These are phyloP conservation scores for Syngnathoides biaculeatus DNA, from an alignment of 2,113 vertebrate genomes.

Conservation along the genomic window DNA sequence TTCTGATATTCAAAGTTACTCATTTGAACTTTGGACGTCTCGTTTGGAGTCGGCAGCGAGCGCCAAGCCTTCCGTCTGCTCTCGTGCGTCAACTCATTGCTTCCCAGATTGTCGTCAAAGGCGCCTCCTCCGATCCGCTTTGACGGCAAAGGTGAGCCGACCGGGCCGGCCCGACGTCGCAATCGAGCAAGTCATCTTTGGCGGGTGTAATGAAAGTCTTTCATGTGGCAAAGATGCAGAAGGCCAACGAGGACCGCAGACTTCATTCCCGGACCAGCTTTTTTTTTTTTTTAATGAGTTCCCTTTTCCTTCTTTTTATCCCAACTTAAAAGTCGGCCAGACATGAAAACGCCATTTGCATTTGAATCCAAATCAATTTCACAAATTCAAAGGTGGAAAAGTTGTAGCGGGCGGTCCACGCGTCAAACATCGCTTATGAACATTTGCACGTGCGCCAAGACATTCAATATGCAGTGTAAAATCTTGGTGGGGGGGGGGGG, in stretches of 20 bases:
- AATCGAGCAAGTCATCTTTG: constrained; percentile 59
- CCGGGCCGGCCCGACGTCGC: too few relatives aligned
- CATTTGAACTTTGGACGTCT: background rate
- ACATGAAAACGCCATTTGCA: constrained; percentile 42
- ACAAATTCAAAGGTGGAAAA: constrained; percentile 35
- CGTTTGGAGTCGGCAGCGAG: too few relatives aligned
- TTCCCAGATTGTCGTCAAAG: constrained; percentile 48
- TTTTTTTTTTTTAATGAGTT: constrained; percentile 34
- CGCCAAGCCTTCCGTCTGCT: too few relatives aligned
- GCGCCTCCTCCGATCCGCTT: constrained; percentile 32
- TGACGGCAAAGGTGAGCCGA: constrained; percentile 59
- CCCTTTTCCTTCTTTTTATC: constrained; percentile 4
- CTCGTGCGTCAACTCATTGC: constrained; percentile 34
- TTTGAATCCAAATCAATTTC: constrained; percentile 30
- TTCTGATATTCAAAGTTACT: too few relatives aligned
- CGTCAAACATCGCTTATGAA: constrained; percentile 4
- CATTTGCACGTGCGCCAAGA: background rate
- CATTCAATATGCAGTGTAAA: constrained; percentile 2
- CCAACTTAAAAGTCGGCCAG: constrained; percentile 28
- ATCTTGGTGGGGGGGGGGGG: too few relatives aligned
- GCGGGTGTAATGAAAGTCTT: constrained; percentile 59
- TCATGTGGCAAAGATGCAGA: constrained; percentile 46
- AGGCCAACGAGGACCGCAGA: constrained; percentile 36
- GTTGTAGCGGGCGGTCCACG: constrained; percentile 13
- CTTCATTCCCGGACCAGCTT: constrained; percentile 6